Percentiles rank a stretch among this genome's conserved stretches.
Evolutionary conservation across 2,888 invertebrate genomes (phyloP).

Genomic region (Epirrhoe tristata): DNA sequence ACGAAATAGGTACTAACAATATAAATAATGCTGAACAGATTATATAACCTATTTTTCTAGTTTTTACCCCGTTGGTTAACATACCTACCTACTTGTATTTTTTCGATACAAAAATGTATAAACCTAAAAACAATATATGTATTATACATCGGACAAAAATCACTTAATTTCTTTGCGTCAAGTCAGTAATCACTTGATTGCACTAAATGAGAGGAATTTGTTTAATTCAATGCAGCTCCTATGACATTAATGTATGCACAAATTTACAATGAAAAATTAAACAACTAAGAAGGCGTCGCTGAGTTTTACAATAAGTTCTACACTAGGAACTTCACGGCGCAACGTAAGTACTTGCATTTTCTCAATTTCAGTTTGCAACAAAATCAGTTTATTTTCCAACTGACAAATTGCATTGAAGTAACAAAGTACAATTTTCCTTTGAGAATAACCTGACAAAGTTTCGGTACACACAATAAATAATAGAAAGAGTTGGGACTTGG

Average conservation of each 20-base stretch:
- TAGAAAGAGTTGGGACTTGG: conserved; percentile 37
- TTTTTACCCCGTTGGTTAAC: neutral
- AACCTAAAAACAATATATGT: too few species aligned
- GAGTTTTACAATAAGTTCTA: conserved; percentile 60
- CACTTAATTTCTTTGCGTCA: neutral
- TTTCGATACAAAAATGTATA: too few species aligned
- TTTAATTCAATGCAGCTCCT: too few species aligned
- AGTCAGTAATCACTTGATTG: neutral
- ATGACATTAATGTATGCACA: too few species aligned
- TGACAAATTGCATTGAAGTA: conserved; percentile 79
- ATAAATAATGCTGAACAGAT: too few species aligned
- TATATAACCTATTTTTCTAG: too few species aligned
- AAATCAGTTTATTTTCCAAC: conserved; percentile 80
- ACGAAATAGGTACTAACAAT: conserved; percentile 3
- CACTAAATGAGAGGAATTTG: too few species aligned
- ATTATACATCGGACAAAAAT: too few species aligned
- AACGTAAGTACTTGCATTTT: conserved; percentile 69
- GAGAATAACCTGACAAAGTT: conserved; percentile 69
- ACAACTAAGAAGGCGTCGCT: conserved; percentile 50
- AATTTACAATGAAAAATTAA: conserved; percentile 22
- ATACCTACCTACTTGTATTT: too few species aligned
- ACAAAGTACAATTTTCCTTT: conserved; percentile 75
- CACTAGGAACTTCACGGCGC: conserved; percentile 65
- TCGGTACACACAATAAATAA: conserved; percentile 56
- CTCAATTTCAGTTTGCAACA: conserved; percentile 82